These are phyloP conservation scores for Lepidurus arcticus DNA, from an alignment of 1,140 invertebrate species.

Conservation along the genomic window DNA sequence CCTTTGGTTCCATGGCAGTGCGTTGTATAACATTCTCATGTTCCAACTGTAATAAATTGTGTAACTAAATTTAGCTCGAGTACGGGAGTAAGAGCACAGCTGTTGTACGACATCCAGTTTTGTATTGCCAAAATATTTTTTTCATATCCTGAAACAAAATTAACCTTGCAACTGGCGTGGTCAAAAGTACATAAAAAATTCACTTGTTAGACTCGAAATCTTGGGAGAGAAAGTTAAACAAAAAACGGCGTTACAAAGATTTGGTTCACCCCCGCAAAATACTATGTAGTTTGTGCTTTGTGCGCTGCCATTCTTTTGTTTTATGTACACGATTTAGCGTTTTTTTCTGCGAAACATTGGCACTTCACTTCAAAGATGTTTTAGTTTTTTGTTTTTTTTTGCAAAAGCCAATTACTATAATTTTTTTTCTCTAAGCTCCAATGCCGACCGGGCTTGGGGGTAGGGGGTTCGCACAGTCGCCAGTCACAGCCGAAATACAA, in stretches of 20 bases:
- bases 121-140: constrained; percentile 13
- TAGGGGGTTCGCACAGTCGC: background rate
- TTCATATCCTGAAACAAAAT: background rate
- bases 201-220: background rate
- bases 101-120: background rate
- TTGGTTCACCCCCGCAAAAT: constrained; percentile 14
- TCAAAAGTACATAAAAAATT: background rate
- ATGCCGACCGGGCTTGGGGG: constrained; percentile 5
- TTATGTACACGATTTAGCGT: background rate
- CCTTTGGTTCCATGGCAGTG: background rate
- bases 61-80: background rate
- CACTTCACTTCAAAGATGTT: background rate
- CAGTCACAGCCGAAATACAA: background rate
- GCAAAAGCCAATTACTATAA: background rate
- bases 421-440: background rate
- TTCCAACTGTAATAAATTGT: constrained; percentile 4
- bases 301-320: constrained; percentile 1
- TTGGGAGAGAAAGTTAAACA: background rate
- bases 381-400: background rate
- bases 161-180: background rate
- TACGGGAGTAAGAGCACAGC: background rate
- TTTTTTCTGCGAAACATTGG: background rate
- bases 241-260: background rate
- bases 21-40: background rate
- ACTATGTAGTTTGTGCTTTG: background rate